Percentiles rank a stretch among this genome's conserved stretches.
Conservation (phyloP, 2,797 vertebrate genomes). For the Sebastes trivittatus region DNA sequence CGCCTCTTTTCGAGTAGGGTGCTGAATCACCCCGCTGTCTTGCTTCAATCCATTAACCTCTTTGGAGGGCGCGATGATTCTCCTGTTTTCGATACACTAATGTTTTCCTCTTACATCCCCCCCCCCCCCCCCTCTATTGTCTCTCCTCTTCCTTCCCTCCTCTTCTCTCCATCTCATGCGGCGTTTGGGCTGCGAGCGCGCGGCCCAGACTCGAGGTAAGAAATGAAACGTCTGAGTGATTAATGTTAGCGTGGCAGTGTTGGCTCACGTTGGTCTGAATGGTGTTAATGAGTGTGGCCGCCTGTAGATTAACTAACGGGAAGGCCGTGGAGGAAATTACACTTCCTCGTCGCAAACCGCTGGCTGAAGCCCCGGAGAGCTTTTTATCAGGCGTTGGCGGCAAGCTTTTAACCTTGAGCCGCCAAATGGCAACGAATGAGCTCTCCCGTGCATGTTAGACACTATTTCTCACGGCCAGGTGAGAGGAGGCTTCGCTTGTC, state of each 20-base stretch:
- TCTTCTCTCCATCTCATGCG: conserved; percentile 26
- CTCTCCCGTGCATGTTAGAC: conserved; percentile 65
- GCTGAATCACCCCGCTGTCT: conserved; percentile 57
- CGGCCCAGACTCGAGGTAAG: conserved; percentile 57
- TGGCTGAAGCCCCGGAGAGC: conserved; percentile 73
- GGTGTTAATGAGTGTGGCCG: conserved; percentile 81
- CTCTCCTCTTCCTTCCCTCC: conserved; percentile 11
- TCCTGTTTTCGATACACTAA: conserved; percentile 46
- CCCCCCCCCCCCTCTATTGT: conserved; percentile 20
- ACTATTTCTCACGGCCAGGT: conserved; percentile 71
- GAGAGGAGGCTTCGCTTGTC: conserved; percentile 58
- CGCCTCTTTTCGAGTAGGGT: conserved; percentile 12
- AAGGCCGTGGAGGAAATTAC: conserved; percentile 81
- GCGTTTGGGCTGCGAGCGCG: conserved; percentile 52
- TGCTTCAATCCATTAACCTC: conserved; percentile 71
- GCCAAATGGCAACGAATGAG: conserved; percentile 81
- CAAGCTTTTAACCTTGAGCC: conserved; percentile 86
- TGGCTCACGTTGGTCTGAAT: conserved; percentile 76
- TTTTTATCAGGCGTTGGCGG: conserved; percentile 79
- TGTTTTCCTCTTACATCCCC: conserved; percentile 10
- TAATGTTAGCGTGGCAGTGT: conserved; percentile 77
- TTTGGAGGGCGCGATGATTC: conserved; percentile 47
- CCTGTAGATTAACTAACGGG: conserved; percentile 82
- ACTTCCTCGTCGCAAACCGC: conserved; percentile 71
- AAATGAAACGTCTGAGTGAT: conserved; percentile 80